phyloP scores from a whole-genome alignment of 2,113 vertebrate species.

The Amblyopsis rosae region DNA sequence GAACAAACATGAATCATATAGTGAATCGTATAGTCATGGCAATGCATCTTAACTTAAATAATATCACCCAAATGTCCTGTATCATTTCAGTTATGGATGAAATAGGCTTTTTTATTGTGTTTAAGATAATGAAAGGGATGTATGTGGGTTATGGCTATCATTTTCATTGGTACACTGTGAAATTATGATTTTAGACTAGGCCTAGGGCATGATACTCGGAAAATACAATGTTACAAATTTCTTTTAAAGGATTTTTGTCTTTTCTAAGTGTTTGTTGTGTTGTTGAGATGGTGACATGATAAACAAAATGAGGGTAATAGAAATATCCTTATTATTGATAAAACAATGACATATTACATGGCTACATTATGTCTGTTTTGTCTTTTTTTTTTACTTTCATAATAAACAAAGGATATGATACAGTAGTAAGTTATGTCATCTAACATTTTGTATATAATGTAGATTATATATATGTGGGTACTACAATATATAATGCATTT shows the following conservation, averaged over 20 bases:
- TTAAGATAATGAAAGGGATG: background rate
- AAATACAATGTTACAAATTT: constrained; percentile 34
- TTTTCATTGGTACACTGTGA: background rate
- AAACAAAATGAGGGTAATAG: background rate
- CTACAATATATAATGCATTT: no score
- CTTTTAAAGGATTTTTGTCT: constrained; percentile 52
- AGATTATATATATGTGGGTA: no score
- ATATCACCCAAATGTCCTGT: background rate
- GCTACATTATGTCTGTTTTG: background rate
- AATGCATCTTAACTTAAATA: background rate
- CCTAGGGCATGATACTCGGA: constrained; percentile 12
- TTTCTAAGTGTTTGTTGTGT: constrained; percentile 32
- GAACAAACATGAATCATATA: background rate
- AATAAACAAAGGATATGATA: background rate
- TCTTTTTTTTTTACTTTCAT: background rate
- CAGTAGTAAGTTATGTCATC: background rate
- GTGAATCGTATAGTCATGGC: background rate
- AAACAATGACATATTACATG: constrained; percentile 4
- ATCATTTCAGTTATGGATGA: background rate
- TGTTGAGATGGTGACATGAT: background rate
- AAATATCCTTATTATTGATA: background rate
- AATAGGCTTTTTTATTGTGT: background rate
- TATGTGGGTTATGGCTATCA: background rate
- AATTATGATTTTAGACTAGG: background rate
- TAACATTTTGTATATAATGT: background rate